Percentiles rank a stretch among this genome's conserved stretches.
Evolutionary conservation across 1,140 invertebrate genomes (phyloP).

Genomic region (Cecropterus lyciades): DNA sequence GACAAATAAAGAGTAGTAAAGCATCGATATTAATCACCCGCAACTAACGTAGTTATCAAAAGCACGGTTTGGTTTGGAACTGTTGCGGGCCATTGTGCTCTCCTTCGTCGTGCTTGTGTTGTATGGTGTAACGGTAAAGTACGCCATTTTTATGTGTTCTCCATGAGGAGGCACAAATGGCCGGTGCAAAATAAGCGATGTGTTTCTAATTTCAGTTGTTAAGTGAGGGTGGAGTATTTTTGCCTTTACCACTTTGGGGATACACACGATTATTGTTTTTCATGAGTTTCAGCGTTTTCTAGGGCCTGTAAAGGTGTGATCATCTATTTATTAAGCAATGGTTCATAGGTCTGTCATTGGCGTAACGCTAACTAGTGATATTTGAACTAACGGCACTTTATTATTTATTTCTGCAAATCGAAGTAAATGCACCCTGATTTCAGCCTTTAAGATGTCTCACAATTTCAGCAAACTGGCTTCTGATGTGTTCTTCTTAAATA

Average conservation of each 20-base stretch:
- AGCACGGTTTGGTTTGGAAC: constrained; percentile 41
- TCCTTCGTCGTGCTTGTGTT: constrained; percentile 58
- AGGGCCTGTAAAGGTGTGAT: too few relatives aligned
- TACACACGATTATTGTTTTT: too few relatives aligned
- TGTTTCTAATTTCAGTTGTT: not conserved
- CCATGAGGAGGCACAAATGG: not conserved
- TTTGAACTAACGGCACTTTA: too few relatives aligned
- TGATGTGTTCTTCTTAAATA: too few relatives aligned
- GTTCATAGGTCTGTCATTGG: too few relatives aligned
- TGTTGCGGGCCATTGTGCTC: constrained; percentile 56
- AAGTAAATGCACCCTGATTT: too few relatives aligned
- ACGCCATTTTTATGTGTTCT: constrained; percentile 62
- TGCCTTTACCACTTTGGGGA: not conserved
- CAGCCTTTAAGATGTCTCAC: too few relatives aligned
- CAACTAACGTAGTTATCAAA: constrained; percentile 3
- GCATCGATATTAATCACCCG: constrained; percentile 3
- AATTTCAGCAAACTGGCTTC: too few relatives aligned
- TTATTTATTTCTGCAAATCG: too few relatives aligned
- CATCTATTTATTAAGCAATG: too few relatives aligned
- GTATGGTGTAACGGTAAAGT: constrained; percentile 65
- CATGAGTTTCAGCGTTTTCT: too few relatives aligned
- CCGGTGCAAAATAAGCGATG: not conserved
- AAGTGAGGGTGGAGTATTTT: not conserved
- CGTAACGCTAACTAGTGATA: too few relatives aligned
- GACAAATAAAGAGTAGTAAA: not conserved